Conservation (phyloP, 2,888 invertebrate genomes). For the Drosophila kuntzei region DNA sequence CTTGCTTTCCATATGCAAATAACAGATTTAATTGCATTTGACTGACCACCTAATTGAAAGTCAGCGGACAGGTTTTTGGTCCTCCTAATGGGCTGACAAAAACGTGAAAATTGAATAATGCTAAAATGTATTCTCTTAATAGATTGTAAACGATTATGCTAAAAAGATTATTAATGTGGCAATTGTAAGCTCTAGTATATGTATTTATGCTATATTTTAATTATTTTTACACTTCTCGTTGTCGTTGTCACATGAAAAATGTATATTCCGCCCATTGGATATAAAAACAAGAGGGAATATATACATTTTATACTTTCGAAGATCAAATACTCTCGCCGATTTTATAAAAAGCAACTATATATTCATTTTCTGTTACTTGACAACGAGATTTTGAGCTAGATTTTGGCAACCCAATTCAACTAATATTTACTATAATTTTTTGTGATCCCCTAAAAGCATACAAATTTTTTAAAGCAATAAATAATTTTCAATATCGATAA, state of each 20-base stretch:
- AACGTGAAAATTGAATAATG: constrained; percentile 27
- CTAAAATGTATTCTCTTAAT: constrained; percentile 5
- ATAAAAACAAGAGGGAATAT: constrained; percentile 4
- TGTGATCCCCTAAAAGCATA: no score
- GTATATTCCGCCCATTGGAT: constrained; percentile 7
- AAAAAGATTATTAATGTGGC: constrained; percentile 19
- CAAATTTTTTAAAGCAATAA: no score
- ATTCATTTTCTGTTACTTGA: no score
- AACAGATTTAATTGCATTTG: constrained; percentile 10
- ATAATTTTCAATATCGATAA: no score
- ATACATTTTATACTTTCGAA: neutral
- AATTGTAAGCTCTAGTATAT: neutral
- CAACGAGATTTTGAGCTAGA: neutral
- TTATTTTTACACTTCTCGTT: constrained; percentile 22
- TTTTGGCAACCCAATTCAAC: no score
- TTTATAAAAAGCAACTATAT: no score
- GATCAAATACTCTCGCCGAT: neutral
- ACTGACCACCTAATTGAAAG: constrained; percentile 27
- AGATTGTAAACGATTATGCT: constrained; percentile 18
- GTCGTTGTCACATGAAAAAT: neutral
- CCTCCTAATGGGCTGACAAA: constrained; percentile 2
- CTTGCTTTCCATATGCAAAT: constrained; percentile 9
- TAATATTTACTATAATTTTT: no score
- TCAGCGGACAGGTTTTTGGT: neutral
- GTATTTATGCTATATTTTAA: constrained; percentile 10